Evolutionary conservation across 2,888 invertebrate species (phyloP).

Genomic region (Xylophagus ater): DNA sequence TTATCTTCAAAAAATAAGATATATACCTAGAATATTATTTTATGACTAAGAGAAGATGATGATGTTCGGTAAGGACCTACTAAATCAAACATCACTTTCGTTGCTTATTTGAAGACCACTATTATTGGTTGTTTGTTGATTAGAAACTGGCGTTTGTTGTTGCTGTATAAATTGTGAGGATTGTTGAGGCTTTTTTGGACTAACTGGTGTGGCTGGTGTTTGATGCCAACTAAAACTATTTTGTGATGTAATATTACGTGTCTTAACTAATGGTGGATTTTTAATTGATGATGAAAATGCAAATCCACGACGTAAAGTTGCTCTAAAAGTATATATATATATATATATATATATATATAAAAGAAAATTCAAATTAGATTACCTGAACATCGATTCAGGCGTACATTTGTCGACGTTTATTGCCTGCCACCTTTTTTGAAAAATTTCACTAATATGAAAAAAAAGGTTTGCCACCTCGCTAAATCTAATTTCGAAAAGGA

Average conservation of each 20-base stretch:
- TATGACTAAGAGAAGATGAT: constrained; percentile 14
- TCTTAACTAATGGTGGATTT: constrained; percentile 72
- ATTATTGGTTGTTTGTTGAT: constrained; percentile 19
- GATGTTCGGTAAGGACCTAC: constrained; percentile 12
- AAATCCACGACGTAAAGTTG: constrained; percentile 51
- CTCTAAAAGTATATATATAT: constrained; percentile 36
- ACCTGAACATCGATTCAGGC: too few relatives aligned
- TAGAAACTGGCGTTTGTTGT: constrained; percentile 13
- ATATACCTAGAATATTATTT: too few relatives aligned
- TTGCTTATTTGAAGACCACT: constrained; percentile 22
- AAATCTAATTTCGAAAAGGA: too few relatives aligned
- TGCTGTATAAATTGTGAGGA: constrained; percentile 18
- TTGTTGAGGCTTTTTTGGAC: constrained; percentile 22
- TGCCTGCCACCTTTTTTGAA: too few relatives aligned
- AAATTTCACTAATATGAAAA: too few relatives aligned
- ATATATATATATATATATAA: constrained; percentile 4
- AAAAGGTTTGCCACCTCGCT: too few relatives aligned
- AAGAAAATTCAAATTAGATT: too few relatives aligned
- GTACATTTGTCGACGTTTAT: too few relatives aligned
- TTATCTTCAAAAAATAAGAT: too few relatives aligned
- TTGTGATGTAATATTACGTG: constrained; percentile 57
- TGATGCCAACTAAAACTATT: constrained; percentile 39
- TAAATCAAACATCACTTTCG: constrained; percentile 15
- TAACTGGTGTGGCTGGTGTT: constrained; percentile 29
- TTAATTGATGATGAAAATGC: constrained; percentile 63